Evolutionary conservation across 2,797 vertebrate species (phyloP), one percentile per base, ranked within the genome.

Genomic region (Streptopelia turtur): DNA sequence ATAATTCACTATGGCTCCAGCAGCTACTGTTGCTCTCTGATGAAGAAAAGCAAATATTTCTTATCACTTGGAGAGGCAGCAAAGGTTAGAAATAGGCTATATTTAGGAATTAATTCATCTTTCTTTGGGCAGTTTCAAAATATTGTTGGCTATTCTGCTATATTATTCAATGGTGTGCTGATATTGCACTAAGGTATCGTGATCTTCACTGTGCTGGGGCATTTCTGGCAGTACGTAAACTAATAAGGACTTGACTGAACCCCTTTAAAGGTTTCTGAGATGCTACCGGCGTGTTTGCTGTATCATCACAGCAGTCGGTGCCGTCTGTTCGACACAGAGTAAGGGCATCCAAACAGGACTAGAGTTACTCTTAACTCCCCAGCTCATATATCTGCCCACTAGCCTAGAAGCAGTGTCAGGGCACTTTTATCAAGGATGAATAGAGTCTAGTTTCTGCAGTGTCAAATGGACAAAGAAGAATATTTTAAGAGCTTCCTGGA

Each of bases 11-110:
- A 22, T 81, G 69, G 49, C 63, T 93, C 43, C 59, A 91, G 74
- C 59, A 94, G 71, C 55, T 63, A 52, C 88, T 83, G n/a, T 88
- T 91, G 50, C 55, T 79, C 91, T 87, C 79, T 86, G 87, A 91
- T 65, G 84, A 92, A 85, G 82, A 72, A 94, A 90, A 91, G 37
- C 30, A 87, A 94, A 37, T 86, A 87, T 87, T 89, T 89, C 64
- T 92, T 90, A 89, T 86, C 59, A n/a, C 47, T 91, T 79, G 79
- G 65, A 76, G 72, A 79, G n/a, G 63, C 31, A 69, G 55, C 65
- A 85, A 18, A 88, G 57, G 69, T 89, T 91, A 91, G 91, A 85
- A 86, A 75, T 39, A 93, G 63, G 50, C 23, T 63, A 4, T 57
- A 90, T 85, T 75, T 88, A 86, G 61, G 31, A 83, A 77, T 91